Conservation (phyloP, 2,888 invertebrate species). For the Drosophila mimetica region DNA sequence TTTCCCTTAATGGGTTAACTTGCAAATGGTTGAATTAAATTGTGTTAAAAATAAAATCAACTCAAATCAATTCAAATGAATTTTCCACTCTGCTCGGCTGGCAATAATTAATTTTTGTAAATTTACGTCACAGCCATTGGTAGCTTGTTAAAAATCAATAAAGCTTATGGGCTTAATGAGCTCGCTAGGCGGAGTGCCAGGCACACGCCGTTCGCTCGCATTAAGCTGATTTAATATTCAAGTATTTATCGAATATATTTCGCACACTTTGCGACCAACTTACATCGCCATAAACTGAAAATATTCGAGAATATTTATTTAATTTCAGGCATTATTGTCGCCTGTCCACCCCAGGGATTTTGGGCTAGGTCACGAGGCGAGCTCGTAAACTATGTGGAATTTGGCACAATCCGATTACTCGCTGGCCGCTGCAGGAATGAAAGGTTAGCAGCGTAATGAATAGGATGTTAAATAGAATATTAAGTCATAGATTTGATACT, state of each 20-base stretch:
- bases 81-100: constrained; percentile 23
- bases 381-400: constrained; percentile 12
- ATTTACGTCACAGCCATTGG: constrained; percentile 27
- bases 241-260: constrained; percentile 37
- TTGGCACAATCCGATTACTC: background rate
- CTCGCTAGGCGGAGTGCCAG: constrained; percentile 27
- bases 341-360: constrained; percentile 26
- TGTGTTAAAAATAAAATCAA: constrained; percentile 28
- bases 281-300: constrained; percentile 29
- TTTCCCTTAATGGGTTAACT: constrained; percentile 14
- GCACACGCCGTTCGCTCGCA: constrained; percentile 6
- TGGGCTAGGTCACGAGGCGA: constrained; percentile 20
- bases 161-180: constrained; percentile 53
- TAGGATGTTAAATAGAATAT: too few species aligned
- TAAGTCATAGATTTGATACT: too few species aligned
- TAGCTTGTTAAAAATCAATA: constrained; percentile 61
- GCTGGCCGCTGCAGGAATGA: background rate
- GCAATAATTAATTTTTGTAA: constrained; percentile 53
- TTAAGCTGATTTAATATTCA: constrained; percentile 50
- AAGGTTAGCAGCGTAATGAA: background rate
- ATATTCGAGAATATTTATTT: constrained; percentile 32
- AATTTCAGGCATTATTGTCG: constrained; percentile 27
- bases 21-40: constrained; percentile 20
- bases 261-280: constrained; percentile 22
- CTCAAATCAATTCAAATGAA: constrained; percentile 49